Evolutionary conservation across 2,797 vertebrate genomes (phyloP).

Genomic region (Spheniscus humboldti): DNA sequence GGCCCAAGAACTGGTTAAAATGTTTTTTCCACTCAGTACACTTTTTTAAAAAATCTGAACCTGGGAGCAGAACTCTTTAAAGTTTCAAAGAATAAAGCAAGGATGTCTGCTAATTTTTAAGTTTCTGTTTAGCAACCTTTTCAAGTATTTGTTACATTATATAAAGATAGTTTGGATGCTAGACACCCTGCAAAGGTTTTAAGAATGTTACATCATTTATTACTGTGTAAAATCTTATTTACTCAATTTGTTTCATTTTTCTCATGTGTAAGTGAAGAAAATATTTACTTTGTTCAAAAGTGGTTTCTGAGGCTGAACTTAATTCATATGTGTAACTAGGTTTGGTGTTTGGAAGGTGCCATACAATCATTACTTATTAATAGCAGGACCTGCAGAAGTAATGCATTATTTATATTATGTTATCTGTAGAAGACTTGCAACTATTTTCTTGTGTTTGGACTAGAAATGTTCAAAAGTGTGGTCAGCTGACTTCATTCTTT

Average conservation of each 20-base stretch:
- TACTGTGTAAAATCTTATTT: conserved; percentile 40
- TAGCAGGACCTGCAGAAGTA: conserved; percentile 28
- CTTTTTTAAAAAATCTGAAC: neutral
- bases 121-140: neutral
- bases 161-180: neutral
- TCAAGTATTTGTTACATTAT: neutral
- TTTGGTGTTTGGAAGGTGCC: conserved; percentile 61
- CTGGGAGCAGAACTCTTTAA: neutral
- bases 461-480: conserved; percentile 4
- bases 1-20: neutral
- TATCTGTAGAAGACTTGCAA: conserved; percentile 15
- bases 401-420: conserved; percentile 49
- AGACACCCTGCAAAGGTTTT: neutral
- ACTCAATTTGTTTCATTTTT: conserved; percentile 43
- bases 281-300: conserved; percentile 49
- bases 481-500: neutral
- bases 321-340: conserved; percentile 63
- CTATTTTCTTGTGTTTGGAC: conserved; percentile 32
- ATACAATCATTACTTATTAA: conserved; percentile 53
- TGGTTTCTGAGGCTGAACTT: conserved; percentile 36
- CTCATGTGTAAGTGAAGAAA: conserved; percentile 8
- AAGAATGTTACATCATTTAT: conserved; percentile 33
- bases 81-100: neutral
- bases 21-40: neutral
- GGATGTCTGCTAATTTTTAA: neutral